These are phyloP conservation scores for Drosophila biarmipes DNA, from an alignment of 1,140 invertebrate species.

Conservation along the genomic window DNA sequence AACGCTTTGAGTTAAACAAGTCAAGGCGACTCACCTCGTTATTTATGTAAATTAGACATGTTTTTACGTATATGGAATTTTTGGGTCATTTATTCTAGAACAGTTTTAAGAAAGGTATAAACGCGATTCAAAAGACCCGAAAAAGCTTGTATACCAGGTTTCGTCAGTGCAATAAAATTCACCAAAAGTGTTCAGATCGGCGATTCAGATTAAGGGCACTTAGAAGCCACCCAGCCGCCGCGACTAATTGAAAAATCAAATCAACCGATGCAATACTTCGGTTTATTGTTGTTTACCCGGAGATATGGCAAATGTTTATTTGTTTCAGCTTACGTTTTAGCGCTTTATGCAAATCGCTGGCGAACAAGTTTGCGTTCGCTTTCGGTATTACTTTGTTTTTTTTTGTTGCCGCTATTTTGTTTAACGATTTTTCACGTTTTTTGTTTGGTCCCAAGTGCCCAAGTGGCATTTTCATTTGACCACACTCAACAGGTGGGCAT, in stretches of 20 bases:
- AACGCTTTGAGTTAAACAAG: not conserved
- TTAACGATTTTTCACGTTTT: slow-evolving; percentile 43
- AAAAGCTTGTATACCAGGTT: slow-evolving; percentile 33
- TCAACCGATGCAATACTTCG: slow-evolving; percentile 27
- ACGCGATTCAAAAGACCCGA: not conserved
- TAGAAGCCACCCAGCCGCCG: not conserved
- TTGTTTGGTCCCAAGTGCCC: slow-evolving; percentile 33
- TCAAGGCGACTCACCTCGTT: slow-evolving; percentile 11
- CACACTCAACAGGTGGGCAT: slow-evolving; percentile 62
- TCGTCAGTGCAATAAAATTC: slow-evolving; percentile 13
- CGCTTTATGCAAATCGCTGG: slow-evolving; percentile 40
- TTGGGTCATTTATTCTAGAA: slow-evolving; percentile 11
- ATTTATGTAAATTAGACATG: slow-evolving; percentile 27
- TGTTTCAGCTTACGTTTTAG: slow-evolving; percentile 23
- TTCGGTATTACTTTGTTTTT: slow-evolving; percentile 11
- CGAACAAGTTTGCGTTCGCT: slow-evolving; percentile 48
- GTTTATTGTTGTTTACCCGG: slow-evolving; percentile 46
- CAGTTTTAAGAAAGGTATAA: slow-evolving; percentile 11
- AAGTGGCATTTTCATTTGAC: slow-evolving; percentile 24
- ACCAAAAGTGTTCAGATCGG: not conserved
- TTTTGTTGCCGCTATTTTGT: slow-evolving; percentile 31
- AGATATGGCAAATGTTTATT: slow-evolving; percentile 18
- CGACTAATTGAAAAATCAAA: slow-evolving; percentile 58
- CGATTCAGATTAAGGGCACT: slow-evolving; percentile 20
- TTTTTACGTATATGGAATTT: slow-evolving; percentile 2